Percentiles rank a stretch among this genome's conserved stretches.
phyloP scores from a whole-genome alignment of 2,797 vertebrate genomes.

The Siniperca scherzeri region DNA sequence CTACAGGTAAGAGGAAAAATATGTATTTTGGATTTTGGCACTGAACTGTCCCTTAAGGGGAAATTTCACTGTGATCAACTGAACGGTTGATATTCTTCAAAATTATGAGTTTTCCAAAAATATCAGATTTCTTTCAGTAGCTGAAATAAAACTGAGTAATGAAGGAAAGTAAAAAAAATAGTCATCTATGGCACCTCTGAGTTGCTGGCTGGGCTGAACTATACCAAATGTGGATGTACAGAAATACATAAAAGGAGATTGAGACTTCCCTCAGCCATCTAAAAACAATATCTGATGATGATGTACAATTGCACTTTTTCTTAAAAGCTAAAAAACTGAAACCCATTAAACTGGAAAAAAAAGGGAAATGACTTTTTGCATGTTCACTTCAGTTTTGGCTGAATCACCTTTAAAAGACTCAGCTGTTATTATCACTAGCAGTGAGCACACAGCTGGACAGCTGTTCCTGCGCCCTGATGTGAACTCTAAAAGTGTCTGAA shows the following conservation, averaged over 20 bases:
- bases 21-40: no score
- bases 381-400: constrained; percentile 37
- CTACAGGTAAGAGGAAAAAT: no score
- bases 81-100: constrained; percentile 15
- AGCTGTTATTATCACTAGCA: not conserved
- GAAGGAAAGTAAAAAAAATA: constrained; percentile 11
- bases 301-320: constrained; percentile 73
- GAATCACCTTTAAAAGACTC: constrained; percentile 22
- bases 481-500: constrained; percentile 4
- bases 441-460: constrained; percentile 10
- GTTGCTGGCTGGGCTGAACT: constrained; percentile 50
- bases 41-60: not conserved
- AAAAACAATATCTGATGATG: constrained; percentile 11
- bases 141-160: constrained; percentile 17
- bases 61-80: constrained; percentile 9
- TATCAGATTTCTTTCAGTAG: constrained; percentile 2
- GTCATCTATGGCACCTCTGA: constrained; percentile 68
- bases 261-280: constrained; percentile 7
- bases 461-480: not conserved
- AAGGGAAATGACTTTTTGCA: not conserved
- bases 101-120: not conserved
- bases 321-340: constrained; percentile 31
- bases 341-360: not conserved
- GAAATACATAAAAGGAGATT: constrained; percentile 10
- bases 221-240: constrained; percentile 15